phyloP scores from a whole-genome alignment of 2,888 invertebrate species.

The Mechanitis mazaeus region DNA sequence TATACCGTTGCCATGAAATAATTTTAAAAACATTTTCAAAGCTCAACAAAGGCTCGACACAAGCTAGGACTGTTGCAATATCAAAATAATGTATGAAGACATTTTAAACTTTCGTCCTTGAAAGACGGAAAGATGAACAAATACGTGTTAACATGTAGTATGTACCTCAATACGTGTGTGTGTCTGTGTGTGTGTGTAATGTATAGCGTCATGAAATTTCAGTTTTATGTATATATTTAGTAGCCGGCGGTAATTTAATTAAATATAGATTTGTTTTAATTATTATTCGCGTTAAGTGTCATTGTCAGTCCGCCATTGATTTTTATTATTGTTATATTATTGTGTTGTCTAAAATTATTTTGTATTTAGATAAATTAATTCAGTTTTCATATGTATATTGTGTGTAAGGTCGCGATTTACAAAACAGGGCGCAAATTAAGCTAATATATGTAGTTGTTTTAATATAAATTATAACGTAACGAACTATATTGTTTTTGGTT shows the following conservation, averaged over 20 bases:
- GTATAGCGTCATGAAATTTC: not conserved
- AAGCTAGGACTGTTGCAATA: not conserved
- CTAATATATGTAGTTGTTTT: no score
- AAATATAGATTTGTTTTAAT: not conserved
- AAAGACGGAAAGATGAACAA: constrained; percentile 44
- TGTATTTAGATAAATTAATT: constrained; percentile 23
- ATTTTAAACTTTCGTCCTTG: constrained; percentile 8
- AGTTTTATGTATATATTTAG: not conserved
- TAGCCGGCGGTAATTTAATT: not conserved
- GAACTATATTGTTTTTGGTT: not conserved
- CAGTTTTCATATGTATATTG: constrained; percentile 15
- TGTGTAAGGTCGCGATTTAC: constrained; percentile 13
- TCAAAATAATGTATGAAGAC: not conserved
- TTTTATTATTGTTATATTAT: not conserved
- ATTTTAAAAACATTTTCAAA: not conserved
- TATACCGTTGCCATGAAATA: constrained; percentile 18
- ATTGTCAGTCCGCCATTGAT: no score
- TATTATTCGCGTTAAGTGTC: not conserved
- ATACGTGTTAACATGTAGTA: constrained; percentile 46
- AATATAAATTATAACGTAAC: no score
- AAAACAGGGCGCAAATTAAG: no score
- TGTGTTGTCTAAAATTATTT: constrained; percentile 19
- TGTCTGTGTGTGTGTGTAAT: not conserved
- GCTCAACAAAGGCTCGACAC: no score
- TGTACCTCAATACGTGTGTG: constrained; percentile 34